phyloP scores from a whole-genome alignment of 2,888 invertebrate species.

The Caprella mutica region DNA sequence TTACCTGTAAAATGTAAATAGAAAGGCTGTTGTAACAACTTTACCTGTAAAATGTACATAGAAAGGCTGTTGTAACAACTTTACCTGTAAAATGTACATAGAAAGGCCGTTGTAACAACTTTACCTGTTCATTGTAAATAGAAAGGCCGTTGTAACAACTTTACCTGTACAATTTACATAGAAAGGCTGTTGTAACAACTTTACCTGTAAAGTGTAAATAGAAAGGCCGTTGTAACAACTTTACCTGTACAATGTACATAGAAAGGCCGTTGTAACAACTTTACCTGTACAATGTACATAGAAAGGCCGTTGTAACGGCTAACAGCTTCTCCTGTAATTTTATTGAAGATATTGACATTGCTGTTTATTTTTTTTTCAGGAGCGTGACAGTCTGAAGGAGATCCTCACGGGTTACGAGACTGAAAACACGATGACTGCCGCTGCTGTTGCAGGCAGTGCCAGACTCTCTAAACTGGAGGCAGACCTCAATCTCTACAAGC shows the following conservation, averaged over 20 bases:
- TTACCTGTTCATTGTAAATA: no score
- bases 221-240: no score
- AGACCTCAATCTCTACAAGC: slow-evolving; percentile 57
- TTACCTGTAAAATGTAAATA: no score
- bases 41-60: not conserved
- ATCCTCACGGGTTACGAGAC: slow-evolving; percentile 71
- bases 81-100: not conserved
- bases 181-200: no score
- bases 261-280: no score
- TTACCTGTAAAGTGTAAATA: no score
- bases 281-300: not conserved
- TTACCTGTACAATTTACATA: no score
- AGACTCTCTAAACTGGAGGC: slow-evolving; percentile 62
- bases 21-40: no score
- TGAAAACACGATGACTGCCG: slow-evolving; percentile 52
- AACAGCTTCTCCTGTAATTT: not conserved
- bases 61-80: no score
- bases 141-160: no score
- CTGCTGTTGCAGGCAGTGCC: slow-evolving; percentile 45
- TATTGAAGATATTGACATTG: not conserved
- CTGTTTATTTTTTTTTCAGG: slow-evolving; percentile 43
- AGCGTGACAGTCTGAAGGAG: slow-evolving; percentile 67
- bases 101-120: no score
- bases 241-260: no score
- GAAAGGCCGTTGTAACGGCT: not conserved